These are phyloP conservation scores for Cryptotis parvus DNA, from an alignment of 2,113 vertebrate genomes.

Conservation along the genomic window DNA sequence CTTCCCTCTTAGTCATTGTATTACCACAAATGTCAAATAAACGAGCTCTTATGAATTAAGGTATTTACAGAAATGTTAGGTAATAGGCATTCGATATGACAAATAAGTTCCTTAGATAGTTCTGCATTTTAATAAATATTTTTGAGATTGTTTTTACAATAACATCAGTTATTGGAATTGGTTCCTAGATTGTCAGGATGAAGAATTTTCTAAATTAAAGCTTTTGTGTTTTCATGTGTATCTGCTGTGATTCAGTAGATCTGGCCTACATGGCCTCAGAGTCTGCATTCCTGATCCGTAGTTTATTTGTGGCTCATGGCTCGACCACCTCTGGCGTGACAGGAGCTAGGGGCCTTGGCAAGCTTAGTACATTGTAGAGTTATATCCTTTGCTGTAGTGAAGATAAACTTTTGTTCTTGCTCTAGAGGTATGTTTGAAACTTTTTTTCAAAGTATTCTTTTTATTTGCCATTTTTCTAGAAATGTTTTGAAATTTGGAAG, in stretches of 20 bases:
- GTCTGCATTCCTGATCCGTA: slow-evolving; percentile 15
- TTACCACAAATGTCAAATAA: slow-evolving; percentile 38
- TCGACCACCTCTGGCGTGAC: background rate
- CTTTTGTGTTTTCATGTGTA: background rate
- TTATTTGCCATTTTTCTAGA: background rate
- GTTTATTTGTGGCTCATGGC: background rate
- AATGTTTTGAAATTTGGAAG: background rate
- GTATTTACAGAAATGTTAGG: slow-evolving; percentile 43
- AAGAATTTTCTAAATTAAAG: slow-evolving; percentile 4
- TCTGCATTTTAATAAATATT: slow-evolving; percentile 17
- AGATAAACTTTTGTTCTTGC: slow-evolving; percentile 2
- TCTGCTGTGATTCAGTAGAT: slow-evolving; percentile 29
- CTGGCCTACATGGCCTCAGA: background rate
- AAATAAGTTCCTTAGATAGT: slow-evolving; percentile 7
- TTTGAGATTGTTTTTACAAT: slow-evolving; percentile 10
- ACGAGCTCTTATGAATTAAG: slow-evolving; percentile 14
- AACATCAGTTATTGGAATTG: slow-evolving; percentile 37
- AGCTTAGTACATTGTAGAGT: background rate
- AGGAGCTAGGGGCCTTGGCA: slow-evolving; percentile 1
- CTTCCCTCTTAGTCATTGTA: slow-evolving; percentile 9
- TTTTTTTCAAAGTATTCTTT: slow-evolving; percentile 4
- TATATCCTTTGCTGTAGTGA: background rate
- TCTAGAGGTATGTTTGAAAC: background rate
- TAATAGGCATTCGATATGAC: background rate
- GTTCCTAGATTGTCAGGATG: background rate